Evolutionary conservation across 2,113 vertebrate species (phyloP), one percentile per base, ranked within the genome.

Genomic region (Corythaixoides concolor): DNA sequence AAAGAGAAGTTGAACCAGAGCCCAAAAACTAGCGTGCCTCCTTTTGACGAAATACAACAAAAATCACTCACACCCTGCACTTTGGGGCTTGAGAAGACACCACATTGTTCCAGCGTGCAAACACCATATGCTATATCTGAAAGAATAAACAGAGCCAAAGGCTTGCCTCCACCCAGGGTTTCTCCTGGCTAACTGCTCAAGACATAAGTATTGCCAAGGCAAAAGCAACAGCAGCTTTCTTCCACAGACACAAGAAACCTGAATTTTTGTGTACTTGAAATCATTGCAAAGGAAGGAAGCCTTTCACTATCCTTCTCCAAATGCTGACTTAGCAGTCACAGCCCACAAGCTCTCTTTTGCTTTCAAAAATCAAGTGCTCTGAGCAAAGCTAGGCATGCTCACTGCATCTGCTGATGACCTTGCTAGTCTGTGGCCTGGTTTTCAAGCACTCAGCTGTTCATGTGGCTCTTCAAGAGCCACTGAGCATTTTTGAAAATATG

Each of bases 301-400:
- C 64, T 72, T 64, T 52, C 10, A 20, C 35, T 41, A 22, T 52
- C 70, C 47, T 60, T 72, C 74, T 69, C 78, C 62, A 88, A 89
- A 88, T 67, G 93, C 93, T 97, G 96, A 96, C 68, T 59, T 52
- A 22, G 90, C 85, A 96, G 75, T 50, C 72, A 53, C 76, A 91
- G 43, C 73, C 82, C 79, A 78, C 64, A 81, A 91, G 66, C 74
- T 94, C 86, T 92, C 62, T 58, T 87, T 81, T 59, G n/a, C 72
- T 81, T 93, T 75, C 45, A 22, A 79, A 45, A 62, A 17, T 39
- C 78, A 73, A 74, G 58, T 26, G 26, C 68, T 76, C 30, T 32
- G 12, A 59, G 72, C 47, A 74, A 87, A 64, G 69, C 52, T 14
- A 85, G 56, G 66, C 37, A 0, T 6, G 30, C 33, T 63, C 24